Evolutionary conservation across 1,140 invertebrate species (phyloP), one percentile per base, ranked within the genome.

Genomic region (Zaprionus lachaisei): DNA sequence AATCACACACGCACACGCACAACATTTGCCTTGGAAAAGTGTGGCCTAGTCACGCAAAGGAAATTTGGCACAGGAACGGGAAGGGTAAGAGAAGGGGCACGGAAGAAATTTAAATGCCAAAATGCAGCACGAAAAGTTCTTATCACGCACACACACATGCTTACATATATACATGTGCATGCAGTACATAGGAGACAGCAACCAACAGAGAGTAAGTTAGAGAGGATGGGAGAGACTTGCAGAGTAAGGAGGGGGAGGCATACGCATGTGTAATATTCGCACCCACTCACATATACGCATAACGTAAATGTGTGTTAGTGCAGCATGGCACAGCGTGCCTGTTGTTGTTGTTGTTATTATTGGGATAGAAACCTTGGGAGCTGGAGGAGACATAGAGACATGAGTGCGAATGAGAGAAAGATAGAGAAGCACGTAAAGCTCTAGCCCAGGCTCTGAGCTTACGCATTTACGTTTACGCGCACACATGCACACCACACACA

Each of bases 381-480:
- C 24, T 55, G 57, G 38, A 68, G 66, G 31, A 68, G 66, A 67
- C 47, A 51, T 51, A 51, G 47, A 51, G 47, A 34, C 20, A 20
- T 51, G 47, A 51, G 47, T 51, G 62, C 34, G n/a, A 22, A 54
- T 11, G 44, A 47, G 60, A 65, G 38, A 31, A 57, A 57, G 28
- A 47, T 22, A 56, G 62, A 56, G 63, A 79, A 79, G 77, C 76
- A 73, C 79, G 61, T 56, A 41, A 72, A 76, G 68, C 68, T 72
- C 68, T 60, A 76, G 68, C 47, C 68, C 73, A 65, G 73, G 68
- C 68, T 76, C 69, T 65, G 64, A 85, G 82, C 79, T 82, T 85
- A 85, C 82, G 82, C 82, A 86, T 85, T 86, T 85, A 86, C 82
- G 79, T 84, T 76, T 81, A 83, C 77, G 65, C 81, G 51, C 63